A percentile compares a stretch with the other conserved stretches of the same genome.
Evolutionary conservation across 2,113 vertebrate genomes (phyloP).

Genomic region (Laterallus jamaicensis): DNA sequence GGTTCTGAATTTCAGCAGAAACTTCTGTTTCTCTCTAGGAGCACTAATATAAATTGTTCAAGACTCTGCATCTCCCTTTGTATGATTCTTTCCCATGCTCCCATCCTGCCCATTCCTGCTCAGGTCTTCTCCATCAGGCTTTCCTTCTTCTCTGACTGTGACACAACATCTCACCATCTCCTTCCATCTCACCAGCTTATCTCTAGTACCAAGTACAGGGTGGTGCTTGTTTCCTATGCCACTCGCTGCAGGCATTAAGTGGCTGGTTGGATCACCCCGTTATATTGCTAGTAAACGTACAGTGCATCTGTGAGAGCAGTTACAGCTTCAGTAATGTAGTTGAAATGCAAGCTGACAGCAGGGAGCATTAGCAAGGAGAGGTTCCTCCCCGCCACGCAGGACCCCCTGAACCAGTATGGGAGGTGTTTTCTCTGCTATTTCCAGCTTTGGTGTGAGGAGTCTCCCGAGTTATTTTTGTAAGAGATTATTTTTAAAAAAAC

Average conservation of each 20-base stretch:
- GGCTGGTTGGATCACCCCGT: constrained; percentile 22
- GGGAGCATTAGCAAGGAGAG: neutral
- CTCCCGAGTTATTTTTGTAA: constrained; percentile 51
- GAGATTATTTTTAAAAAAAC: neutral
- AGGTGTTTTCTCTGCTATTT: constrained; percentile 59
- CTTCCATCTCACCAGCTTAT: neutral
- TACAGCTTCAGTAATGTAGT: neutral
- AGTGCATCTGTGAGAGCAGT: neutral
- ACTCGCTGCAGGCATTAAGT: neutral
- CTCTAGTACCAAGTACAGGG: neutral
- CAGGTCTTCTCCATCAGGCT: neutral
- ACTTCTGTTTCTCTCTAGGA: neutral
- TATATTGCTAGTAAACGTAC: neutral
- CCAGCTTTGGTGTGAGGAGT: constrained; percentile 55
- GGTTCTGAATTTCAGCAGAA: neutral
- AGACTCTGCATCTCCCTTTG: neutral
- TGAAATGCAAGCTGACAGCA: neutral
- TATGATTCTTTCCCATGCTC: neutral
- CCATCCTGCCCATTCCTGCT: neutral
- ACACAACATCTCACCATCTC: neutral
- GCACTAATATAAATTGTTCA: neutral
- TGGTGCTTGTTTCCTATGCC: neutral
- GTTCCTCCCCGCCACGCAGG: neutral
- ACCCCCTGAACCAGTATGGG: neutral
- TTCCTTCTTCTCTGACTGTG: fast-evolving